Evolutionary conservation across 2,888 invertebrate species (phyloP), one percentile per base, ranked within the genome.

Genomic region (Invenusta paracnida): DNA sequence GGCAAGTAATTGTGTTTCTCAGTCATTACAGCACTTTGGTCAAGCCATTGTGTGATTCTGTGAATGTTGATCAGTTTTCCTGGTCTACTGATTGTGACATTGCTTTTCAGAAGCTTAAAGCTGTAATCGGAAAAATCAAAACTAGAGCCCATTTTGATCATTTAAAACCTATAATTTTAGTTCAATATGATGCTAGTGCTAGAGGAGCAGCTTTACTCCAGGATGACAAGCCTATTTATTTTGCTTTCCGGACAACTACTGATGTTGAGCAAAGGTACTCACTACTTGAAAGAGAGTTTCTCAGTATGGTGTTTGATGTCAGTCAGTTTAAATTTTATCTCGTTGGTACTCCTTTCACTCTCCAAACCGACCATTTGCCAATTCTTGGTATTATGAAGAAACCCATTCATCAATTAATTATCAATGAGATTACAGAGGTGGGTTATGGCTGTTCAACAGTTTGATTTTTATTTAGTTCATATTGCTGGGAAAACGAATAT

Each of bases 331-430:
- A 81, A 31, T 82, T 85, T n/a, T 86, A 81, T 85, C 66, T 86
- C n/a, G 82, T 83, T 87, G 87, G 87, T 48, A 82, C 82, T 67
- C 66, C 85, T 29, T 25, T 87, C 23, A 30, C 29, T 25, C 81
- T 79, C 27, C 85, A 85, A 83, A 87, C 86, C 11, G 87, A 87
- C 81, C 85, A 87, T 30, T 83, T 85, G 29, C 86, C 86, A 28
- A 84, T 84, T 31, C 48, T 84, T 27, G 48, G 28, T 30, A 27
- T 84, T 27, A 66, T 84, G 29, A 30, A 84, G 28, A 84, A 84
- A 84, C 66, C 23, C 1, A 84, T 84, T 84, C 82, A 84, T 79
- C 48, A 66, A 66, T n/a, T n/a, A n/a, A n/a, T 30, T 84, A 17
- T 67, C 84, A 84, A 31, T 66, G 17, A 31, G 84, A 23, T 30